These are phyloP conservation scores for Podabrus alpinus DNA, from an alignment of 2,888 invertebrate species.

Conservation along the genomic window DNA sequence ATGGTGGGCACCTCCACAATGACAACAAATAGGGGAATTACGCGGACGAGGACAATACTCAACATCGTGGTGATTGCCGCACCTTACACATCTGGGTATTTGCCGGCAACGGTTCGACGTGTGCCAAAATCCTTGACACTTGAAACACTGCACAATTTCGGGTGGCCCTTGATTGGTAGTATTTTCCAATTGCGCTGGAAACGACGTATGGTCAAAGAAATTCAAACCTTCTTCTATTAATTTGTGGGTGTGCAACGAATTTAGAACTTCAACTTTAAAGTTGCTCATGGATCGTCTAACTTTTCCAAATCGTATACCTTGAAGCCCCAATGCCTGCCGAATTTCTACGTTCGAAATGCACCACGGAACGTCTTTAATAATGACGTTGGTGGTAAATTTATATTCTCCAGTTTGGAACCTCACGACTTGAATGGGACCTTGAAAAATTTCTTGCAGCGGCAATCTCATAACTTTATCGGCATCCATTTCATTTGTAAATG, in stretches of 20 bases:
- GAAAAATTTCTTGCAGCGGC: slow-evolving; percentile 53
- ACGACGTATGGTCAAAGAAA: slow-evolving; percentile 57
- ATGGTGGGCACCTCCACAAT: slow-evolving; percentile 60
- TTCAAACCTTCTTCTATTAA: slow-evolving; percentile 57
- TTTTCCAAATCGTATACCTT: slow-evolving; percentile 53
- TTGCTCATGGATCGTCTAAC: slow-evolving; percentile 42
- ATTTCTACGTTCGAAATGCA: slow-evolving; percentile 58
- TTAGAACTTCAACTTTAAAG: slow-evolving; percentile 51
- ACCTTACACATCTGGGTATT: slow-evolving; percentile 56
- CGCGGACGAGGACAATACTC: slow-evolving; percentile 57
- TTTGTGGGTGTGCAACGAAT: slow-evolving; percentile 54
- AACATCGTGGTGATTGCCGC: slow-evolving; percentile 59
- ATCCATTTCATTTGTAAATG: slow-evolving; percentile 52
- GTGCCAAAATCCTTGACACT: slow-evolving; percentile 62
- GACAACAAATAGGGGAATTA: slow-evolving; percentile 58
- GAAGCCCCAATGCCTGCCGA: slow-evolving; percentile 53
- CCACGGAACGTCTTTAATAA: slow-evolving; percentile 59
- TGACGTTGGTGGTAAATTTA: slow-evolving; percentile 51
- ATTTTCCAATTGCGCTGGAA: slow-evolving; percentile 53
- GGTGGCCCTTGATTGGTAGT: slow-evolving; percentile 46
- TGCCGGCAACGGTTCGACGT: slow-evolving; percentile 55
- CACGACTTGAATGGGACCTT: slow-evolving; percentile 56
- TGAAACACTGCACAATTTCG: slow-evolving; percentile 59
- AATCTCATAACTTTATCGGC: slow-evolving; percentile 53
- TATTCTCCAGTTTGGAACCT: slow-evolving; percentile 53